Percentiles rank a stretch among this genome's conserved stretches.
Evolutionary conservation across 2,888 invertebrate species (phyloP).

Genomic region (Ophioninae sp.): DNA sequence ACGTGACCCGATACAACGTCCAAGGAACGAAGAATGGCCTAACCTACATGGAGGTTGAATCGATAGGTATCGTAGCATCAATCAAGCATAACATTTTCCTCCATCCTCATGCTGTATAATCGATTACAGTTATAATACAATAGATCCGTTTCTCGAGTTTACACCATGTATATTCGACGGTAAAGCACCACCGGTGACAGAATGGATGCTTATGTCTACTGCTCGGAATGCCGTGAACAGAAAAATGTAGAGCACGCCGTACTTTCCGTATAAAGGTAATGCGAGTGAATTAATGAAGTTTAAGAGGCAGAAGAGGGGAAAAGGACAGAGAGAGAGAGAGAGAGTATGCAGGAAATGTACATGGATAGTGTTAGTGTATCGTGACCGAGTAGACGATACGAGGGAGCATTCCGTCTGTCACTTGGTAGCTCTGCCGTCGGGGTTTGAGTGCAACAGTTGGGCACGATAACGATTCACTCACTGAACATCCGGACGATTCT

Average conservation of each 20-base stretch:
- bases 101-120: too few relatives aligned
- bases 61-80: too few relatives aligned
- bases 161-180: background rate
- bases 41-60: too few relatives aligned
- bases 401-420: conserved; percentile 4
- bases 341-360: background rate
- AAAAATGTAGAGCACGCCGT: conserved; percentile 17
- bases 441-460: conserved; percentile 66
- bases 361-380: conserved; percentile 21
- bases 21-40: too few relatives aligned
- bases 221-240: conserved; percentile 2
- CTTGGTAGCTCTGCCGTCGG: conserved; percentile 10
- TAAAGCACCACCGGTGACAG: background rate
- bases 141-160: too few relatives aligned
- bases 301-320: background rate
- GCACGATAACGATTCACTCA: conserved; percentile 60
- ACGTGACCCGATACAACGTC: too few relatives aligned
- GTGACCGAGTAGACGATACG: conserved; percentile 15
- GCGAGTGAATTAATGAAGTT: conserved; percentile 22
- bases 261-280: background rate
- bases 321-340: background rate
- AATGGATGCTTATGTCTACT: background rate
- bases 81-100: too few relatives aligned
- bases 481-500: conserved; percentile 40
- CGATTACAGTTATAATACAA: too few relatives aligned